Conservation (phyloP, 2,797 vertebrate genomes). For the Morelia viridis region DNA sequence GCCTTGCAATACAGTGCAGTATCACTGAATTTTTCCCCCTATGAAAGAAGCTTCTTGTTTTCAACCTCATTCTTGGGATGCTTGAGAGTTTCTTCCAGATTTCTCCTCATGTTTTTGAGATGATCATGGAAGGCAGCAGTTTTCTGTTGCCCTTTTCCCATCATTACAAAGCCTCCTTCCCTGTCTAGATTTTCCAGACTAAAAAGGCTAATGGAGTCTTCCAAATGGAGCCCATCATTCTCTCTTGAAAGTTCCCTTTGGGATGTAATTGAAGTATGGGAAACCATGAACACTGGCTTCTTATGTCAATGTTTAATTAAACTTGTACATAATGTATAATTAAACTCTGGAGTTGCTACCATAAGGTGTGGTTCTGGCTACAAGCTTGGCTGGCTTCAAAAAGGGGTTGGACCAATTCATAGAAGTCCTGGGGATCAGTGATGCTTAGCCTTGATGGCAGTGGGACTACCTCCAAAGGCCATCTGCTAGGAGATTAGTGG, state of each 20-base stretch:
- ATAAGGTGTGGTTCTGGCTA: neutral
- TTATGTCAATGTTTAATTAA: neutral
- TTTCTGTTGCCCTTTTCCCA: neutral
- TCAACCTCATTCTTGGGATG: neutral
- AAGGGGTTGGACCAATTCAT: neutral
- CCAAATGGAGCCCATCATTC: neutral
- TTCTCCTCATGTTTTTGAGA: neutral
- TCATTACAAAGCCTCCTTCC: neutral
- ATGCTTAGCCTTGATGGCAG: neutral
- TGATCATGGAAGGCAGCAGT: neutral
- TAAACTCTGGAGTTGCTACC: neutral
- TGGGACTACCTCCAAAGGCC: neutral
- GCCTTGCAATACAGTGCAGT: neutral
- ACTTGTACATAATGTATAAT: neutral
- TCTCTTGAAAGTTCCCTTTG: neutral
- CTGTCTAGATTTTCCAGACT: neutral
- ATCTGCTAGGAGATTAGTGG: neutral
- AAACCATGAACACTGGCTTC: neutral
- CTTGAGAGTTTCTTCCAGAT: neutral
- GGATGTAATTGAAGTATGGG: neutral
- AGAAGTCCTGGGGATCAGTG: neutral
- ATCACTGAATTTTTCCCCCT: neutral
- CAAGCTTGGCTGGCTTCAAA: neutral
- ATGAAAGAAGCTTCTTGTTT: neutral
- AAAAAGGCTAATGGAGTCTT: neutral